Evolutionary conservation across 2,113 vertebrate genomes (phyloP).

Genomic region (Toxostoma redivivum): DNA sequence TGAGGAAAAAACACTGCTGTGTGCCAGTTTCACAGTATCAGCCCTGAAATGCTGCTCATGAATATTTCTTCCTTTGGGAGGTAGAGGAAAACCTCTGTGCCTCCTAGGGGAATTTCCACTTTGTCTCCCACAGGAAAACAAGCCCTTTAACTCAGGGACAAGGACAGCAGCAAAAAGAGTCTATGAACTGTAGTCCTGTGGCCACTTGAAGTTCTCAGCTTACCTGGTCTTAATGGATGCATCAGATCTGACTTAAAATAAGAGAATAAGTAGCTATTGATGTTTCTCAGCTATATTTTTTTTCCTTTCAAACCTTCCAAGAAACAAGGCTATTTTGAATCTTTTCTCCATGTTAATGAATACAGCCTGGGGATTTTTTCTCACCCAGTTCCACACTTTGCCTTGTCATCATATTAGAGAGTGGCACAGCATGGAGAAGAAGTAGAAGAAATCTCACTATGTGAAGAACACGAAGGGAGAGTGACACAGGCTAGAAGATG

Average conservation of each 20-base stretch:
- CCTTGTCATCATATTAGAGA: constrained; percentile 16
- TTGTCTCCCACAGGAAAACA: neutral
- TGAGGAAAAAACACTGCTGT: neutral
- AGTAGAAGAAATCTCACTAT: neutral
- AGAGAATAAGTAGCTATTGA: neutral
- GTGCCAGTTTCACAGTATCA: neutral
- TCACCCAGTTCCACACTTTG: constrained; percentile 31
- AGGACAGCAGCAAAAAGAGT: neutral
- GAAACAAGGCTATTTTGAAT: constrained; percentile 22
- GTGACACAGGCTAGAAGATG: neutral
- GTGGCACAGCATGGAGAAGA: neutral
- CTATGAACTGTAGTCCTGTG: neutral
- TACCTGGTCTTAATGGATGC: neutral
- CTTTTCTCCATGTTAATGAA: constrained; percentile 29
- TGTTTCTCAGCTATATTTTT: neutral
- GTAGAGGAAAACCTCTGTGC: neutral
- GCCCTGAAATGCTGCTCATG: neutral
- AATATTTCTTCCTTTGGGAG: neutral
- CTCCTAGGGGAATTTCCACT: neutral
- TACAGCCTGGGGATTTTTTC: constrained; percentile 44
- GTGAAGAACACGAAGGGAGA: neutral
- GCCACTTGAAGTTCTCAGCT: neutral
- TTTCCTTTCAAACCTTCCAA: neutral
- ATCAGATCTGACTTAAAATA: constrained; percentile 11
- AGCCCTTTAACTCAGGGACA: neutral